Conservation (phyloP, 64 coral and sea anemone genomes). For the Porites australiensis region DNA sequence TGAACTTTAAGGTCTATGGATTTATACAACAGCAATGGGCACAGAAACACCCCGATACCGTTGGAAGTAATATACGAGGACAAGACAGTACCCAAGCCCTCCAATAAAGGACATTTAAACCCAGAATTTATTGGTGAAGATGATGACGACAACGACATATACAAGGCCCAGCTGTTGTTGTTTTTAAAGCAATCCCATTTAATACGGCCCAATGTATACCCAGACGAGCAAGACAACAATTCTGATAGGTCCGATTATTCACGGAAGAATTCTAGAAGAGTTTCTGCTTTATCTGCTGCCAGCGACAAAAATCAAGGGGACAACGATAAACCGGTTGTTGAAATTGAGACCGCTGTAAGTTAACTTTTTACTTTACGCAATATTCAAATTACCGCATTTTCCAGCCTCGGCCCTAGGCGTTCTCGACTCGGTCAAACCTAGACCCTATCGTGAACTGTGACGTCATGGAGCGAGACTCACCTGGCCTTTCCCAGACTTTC, state of each 20-base stretch:
- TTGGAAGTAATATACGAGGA: slow-evolving; percentile 58
- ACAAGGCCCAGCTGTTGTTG: slow-evolving; percentile 62
- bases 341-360: neutral
- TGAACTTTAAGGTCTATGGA: neutral
- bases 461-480: too few species aligned
- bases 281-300: slow-evolving; percentile 15
- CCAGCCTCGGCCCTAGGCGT: too few species aligned
- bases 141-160: slow-evolving; percentile 56
- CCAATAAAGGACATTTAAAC: slow-evolving; percentile 15
- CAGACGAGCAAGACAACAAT: slow-evolving; percentile 29
- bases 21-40: neutral
- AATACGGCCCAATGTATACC: slow-evolving; percentile 15
- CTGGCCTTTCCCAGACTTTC: too few species aligned
- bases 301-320: neutral
- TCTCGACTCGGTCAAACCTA: too few species aligned
- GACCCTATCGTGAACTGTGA: too few species aligned
- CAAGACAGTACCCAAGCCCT: neutral
- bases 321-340: neutral
- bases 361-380: neutral
- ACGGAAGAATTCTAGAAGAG: slow-evolving; percentile 14
- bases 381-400: too few species aligned
- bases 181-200: slow-evolving; percentile 70
- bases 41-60: slow-evolving; percentile 20
- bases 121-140: slow-evolving; percentile 66
- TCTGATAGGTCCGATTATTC: slow-evolving; percentile 59